phyloP scores from a whole-genome alignment of 2,797 vertebrate species.

The Florisuga fusca region DNA sequence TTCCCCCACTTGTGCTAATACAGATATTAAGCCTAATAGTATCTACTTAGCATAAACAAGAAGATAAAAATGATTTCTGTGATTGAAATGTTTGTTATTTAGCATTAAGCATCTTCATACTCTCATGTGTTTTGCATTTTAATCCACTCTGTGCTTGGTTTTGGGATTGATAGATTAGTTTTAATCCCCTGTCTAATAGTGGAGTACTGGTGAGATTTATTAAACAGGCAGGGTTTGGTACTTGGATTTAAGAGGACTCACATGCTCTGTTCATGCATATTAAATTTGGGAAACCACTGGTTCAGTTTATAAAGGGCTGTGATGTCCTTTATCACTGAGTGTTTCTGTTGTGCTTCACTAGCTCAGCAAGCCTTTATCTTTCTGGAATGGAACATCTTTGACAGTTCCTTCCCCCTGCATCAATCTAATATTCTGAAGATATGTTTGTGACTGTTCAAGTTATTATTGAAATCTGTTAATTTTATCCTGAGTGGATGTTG shows the following conservation, averaged over 20 bases:
- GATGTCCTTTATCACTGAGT: conserved; percentile 74
- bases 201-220: conserved; percentile 84
- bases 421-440: conserved; percentile 53
- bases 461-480: conserved; percentile 20
- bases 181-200: conserved; percentile 86
- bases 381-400: conserved; percentile 70
- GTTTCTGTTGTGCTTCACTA: conserved; percentile 71
- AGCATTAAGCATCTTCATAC: conserved; percentile 82
- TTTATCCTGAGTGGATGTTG: not conserved
- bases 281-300: conserved; percentile 75
- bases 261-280: conserved; percentile 79
- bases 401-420: conserved; percentile 55
- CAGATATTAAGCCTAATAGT: conserved; percentile 84
- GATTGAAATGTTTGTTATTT: conserved; percentile 86
- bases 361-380: conserved; percentile 63
- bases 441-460: not conserved
- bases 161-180: conserved; percentile 86
- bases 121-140: conserved; percentile 82
- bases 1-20: conserved; percentile 78
- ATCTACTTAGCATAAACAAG: conserved; percentile 85
- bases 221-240: conserved; percentile 81
- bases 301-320: conserved; percentile 76
- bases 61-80: conserved; percentile 85
- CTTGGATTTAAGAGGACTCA: conserved; percentile 83
- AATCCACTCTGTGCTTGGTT: conserved; percentile 85